Percentiles rank a stretch among this genome's conserved stretches.
These are phyloP conservation scores for Poeciliopsis turneri DNA, from an alignment of 2,797 vertebrate genomes.

Conservation along the genomic window DNA sequence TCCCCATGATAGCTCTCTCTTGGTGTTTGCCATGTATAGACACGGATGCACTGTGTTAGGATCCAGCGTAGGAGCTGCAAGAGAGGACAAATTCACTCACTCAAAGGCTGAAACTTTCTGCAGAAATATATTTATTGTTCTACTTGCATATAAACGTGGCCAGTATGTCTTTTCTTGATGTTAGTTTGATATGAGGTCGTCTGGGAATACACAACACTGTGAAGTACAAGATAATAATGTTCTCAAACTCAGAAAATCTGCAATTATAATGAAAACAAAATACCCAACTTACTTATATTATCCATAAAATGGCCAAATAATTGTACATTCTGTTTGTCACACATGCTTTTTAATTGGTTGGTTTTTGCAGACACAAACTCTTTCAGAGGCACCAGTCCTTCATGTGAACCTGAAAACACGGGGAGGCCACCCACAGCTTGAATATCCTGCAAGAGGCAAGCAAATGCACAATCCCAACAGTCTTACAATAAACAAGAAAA, in stretches of 20 bases:
- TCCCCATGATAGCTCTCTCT: constrained; percentile 46
- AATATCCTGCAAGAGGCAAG: constrained; percentile 29
- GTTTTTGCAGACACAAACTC: constrained; percentile 34
- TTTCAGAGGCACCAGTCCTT: neutral
- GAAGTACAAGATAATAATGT: neutral
- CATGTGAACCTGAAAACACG: constrained; percentile 2
- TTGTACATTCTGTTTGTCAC: constrained; percentile 17
- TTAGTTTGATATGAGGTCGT: neutral
- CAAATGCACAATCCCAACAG: neutral
- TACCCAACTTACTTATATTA: constrained; percentile 26
- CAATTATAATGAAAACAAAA: neutral
- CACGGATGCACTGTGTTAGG: constrained; percentile 49
- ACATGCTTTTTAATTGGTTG: constrained; percentile 37
- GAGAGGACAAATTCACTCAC: constrained; percentile 8
- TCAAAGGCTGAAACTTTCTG: neutral
- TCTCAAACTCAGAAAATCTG: neutral
- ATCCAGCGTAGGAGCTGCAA: constrained; percentile 47
- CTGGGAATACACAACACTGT: neutral
- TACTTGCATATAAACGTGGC: neutral
- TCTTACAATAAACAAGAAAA: neutral
- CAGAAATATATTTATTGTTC: neutral
- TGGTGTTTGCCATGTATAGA: constrained; percentile 52
- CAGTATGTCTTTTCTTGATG: neutral
- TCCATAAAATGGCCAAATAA: neutral
- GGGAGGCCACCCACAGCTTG: constrained; percentile 25